phyloP scores from a whole-genome alignment of 2,888 invertebrate species.

The Eulithis testata region DNA sequence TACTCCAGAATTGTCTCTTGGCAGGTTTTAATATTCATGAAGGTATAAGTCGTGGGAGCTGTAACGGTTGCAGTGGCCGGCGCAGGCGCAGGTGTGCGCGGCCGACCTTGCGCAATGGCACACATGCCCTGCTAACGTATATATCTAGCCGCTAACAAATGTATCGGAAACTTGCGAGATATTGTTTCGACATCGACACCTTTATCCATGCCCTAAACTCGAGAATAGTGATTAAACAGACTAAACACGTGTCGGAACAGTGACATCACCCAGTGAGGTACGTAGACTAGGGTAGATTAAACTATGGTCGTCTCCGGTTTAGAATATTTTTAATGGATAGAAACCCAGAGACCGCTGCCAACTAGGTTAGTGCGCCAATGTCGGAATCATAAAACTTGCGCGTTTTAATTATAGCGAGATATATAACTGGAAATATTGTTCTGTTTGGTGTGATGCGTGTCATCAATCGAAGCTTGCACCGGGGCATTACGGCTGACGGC shows the following conservation, averaged over 20 bases:
- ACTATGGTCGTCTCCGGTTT: conserved; percentile 51
- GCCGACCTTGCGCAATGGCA: conserved; percentile 80
- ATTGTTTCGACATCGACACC: conserved; percentile 69
- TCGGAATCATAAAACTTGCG: conserved; percentile 68
- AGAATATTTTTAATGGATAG: conserved; percentile 68
- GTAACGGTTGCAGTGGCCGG: conserved; percentile 70
- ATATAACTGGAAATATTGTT: conserved; percentile 46
- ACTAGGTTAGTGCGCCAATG: conserved; percentile 80
- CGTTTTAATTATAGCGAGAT: conserved; percentile 58
- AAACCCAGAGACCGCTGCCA: conserved; percentile 64
- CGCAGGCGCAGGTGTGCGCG: conserved; percentile 68
- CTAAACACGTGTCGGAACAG: conserved; percentile 53
- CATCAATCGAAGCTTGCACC: conserved; percentile 61
- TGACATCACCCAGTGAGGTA: conserved; percentile 61
- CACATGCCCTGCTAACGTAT: conserved; percentile 59
- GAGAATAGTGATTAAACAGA: conserved; percentile 53
- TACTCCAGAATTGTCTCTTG: conserved; percentile 61
- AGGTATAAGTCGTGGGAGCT: conserved; percentile 65
- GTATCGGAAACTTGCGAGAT: conserved; percentile 76
- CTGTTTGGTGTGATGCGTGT: conserved; percentile 58
- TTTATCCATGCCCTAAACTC: conserved; percentile 57
- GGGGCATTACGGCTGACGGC: conserved; percentile 56
- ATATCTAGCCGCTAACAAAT: conserved; percentile 69
- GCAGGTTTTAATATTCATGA: conserved; percentile 60
- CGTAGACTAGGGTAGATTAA: conserved; percentile 21